Evolutionary conservation across 2,888 invertebrate species (phyloP).

Genomic region (Nemurella pictetii): DNA sequence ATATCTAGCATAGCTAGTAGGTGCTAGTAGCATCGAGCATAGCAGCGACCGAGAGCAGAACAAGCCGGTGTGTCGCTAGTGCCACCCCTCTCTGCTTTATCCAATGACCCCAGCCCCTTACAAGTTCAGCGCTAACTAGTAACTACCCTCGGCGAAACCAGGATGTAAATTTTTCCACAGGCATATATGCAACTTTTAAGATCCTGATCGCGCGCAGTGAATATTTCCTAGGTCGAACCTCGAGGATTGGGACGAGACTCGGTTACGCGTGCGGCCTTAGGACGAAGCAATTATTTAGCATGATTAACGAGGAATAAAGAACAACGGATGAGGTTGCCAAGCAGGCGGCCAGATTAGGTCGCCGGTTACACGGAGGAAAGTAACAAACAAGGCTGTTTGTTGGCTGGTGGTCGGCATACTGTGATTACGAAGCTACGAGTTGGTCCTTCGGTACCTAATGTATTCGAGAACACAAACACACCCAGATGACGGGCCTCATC

Average conservation of each 20-base stretch:
- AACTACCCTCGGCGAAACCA: not conserved
- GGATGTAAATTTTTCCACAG: not conserved
- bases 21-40: too few relatives aligned
- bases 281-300: not conserved
- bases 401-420: too few relatives aligned
- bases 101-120: not conserved
- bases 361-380: not conserved
- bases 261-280: not conserved
- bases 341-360: not conserved
- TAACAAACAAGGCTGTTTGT: not conserved
- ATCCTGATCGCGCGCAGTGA: too few relatives aligned
- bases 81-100: not conserved
- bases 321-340: not conserved
- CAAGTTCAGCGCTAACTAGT: too few relatives aligned
- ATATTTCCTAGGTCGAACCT: too few relatives aligned
- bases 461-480: not conserved
- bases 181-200: not conserved
- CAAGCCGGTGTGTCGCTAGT: not conserved
- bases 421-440: not conserved
- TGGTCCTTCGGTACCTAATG: not conserved
- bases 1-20: too few relatives aligned
- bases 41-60: not conserved
- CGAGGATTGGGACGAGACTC: too few relatives aligned
- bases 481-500: not conserved
- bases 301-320: not conserved